Base-by-base conservation (phyloP, 1,140 invertebrate species). In the Saccostrea glomerata region DNA sequence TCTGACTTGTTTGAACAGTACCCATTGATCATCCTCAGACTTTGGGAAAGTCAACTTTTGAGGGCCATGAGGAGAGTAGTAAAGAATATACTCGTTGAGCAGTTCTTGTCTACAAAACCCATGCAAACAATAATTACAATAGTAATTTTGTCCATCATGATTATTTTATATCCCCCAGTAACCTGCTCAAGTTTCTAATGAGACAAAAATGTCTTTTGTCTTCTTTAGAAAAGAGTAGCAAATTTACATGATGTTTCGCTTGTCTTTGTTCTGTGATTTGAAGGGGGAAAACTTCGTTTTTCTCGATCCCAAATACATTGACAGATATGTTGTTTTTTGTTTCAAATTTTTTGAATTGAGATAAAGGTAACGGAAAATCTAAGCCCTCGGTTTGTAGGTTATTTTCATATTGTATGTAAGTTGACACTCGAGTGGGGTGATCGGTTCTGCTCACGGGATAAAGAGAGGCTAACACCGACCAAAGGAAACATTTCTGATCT, bases 401-500 rank as follows among this genome's bases (percentile, higher is more conserved):
- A 85, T 70, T 20, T 86, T 89, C 66, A 88, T 77, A 86, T 56
- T 85, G 84, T 55, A 6, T 58, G 58, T 60, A 60, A 17, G 15
- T 70, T n/a, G 83, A 82, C 23, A 88, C 87, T 82, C 87, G 87
- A 47, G 70, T n/a, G 13, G 83, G 87, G 15, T 84, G 3, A 63
- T 84, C 30, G 30, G 54, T 13, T 25, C 73, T 25, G 63, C 66
- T 77, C 9, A 85, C 47, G 17, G 56, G 60, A 40, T 84, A 60
- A 56, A 87, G 63, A 6, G 54, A 77, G 11, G 82, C 83, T 36
- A 89, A n/a, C 1, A 87, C 66, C 6, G 82, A 87, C 86, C 86
- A 89, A 11, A 87, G n/a, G 47, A 89, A 89, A 58, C 88, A 85
- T 82, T 87, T 89, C 30, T 89, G 82, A 20, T 89, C 88, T 20